Percentiles rank a stretch among this genome's conserved stretches.
These are phyloP conservation scores for Xestobium rufovillosum DNA, from an alignment of 2,888 invertebrate genomes.

Conservation along the genomic window DNA sequence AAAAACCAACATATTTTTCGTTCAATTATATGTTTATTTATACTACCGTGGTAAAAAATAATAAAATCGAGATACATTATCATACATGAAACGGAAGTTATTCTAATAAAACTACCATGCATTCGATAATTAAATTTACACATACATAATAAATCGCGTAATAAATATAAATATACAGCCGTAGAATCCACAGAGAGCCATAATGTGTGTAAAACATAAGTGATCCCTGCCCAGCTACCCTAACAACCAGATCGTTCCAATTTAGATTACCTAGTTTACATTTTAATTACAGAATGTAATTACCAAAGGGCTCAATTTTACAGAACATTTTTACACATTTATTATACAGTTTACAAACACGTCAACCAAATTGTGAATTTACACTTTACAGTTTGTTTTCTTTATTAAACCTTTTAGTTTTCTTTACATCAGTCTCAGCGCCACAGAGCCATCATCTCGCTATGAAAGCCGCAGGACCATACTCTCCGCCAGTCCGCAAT, in stretches of 20 bases:
- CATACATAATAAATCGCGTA: constrained; percentile 40
- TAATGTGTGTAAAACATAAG: constrained; percentile 36
- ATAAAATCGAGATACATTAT: constrained; percentile 44
- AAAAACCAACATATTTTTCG: too few relatives aligned
- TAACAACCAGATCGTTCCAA: constrained; percentile 23
- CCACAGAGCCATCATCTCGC: constrained; percentile 36
- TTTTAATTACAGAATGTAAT: constrained; percentile 30
- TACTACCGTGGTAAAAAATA: constrained; percentile 44
- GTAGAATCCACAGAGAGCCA: constrained; percentile 37
- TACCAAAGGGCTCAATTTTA: constrained; percentile 42
- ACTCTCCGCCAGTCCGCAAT: constrained; percentile 31
- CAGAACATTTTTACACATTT: constrained; percentile 42
- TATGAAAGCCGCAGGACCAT: constrained; percentile 30
- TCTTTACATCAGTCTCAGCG: constrained; percentile 47
- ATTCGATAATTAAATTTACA: constrained; percentile 40
- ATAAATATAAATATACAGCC: constrained; percentile 42
- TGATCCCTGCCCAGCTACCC: constrained; percentile 48
- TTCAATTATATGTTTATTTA: constrained; percentile 34
- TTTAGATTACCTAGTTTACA: constrained; percentile 32
- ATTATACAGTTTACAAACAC: constrained; percentile 43
- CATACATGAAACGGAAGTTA: constrained; percentile 40
- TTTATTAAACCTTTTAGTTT: too few relatives aligned
- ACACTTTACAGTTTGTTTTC: constrained; percentile 43
- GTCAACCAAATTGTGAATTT: constrained; percentile 43
- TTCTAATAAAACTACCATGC: constrained; percentile 41